Evolutionary conservation across 2,888 invertebrate genomes (phyloP), one percentile per base, ranked within the genome.

Genomic region (Spodoptera exigua): DNA sequence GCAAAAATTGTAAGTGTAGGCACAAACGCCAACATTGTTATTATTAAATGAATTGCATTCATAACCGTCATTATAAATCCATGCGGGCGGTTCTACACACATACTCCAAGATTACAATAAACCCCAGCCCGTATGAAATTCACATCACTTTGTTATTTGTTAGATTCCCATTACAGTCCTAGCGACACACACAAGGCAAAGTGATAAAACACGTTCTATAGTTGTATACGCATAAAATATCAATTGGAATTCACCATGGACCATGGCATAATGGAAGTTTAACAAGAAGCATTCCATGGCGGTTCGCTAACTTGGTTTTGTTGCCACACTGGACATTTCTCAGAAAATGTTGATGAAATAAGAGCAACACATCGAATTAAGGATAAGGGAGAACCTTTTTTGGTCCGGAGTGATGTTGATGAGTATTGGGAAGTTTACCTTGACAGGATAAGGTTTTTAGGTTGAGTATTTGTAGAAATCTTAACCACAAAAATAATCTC

Each of bases 191-290:
- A 63, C 17, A 16, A 45, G 13, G 13, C 32, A 35, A 40, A 35
- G 16, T n/a, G 27, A 64, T 52, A 52, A 52, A 52, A 35, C 41
- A 47, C 16, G 18, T 32, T 11, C 12, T 35, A 17, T 12, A 40
- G 3, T 27, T 5, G 9, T 39, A 21, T 12, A 44, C 16, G 7
- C 45, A 52, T 52, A 35, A 37, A 69, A 46, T 52, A 47, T 41
- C n/a, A 55, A 70, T 47, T 44, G 65, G 49, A 70, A 39, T 64
- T 34, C 57, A 63, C 18, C 27, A 43, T 43, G 14, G 32, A 21
- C 16, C 17, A 27, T 40, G 17, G 12, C 12, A 5, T 16, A 35
- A 40, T 49, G 46, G 35, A 55, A 41, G 16, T 45, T 71, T 44
- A 52, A 57, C 21, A 65, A 48, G 18, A 47, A 45, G 12, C 11